Base-by-base conservation (phyloP, 2,113 vertebrate species). In the Pangasianodon hypophthalmus region DNA sequence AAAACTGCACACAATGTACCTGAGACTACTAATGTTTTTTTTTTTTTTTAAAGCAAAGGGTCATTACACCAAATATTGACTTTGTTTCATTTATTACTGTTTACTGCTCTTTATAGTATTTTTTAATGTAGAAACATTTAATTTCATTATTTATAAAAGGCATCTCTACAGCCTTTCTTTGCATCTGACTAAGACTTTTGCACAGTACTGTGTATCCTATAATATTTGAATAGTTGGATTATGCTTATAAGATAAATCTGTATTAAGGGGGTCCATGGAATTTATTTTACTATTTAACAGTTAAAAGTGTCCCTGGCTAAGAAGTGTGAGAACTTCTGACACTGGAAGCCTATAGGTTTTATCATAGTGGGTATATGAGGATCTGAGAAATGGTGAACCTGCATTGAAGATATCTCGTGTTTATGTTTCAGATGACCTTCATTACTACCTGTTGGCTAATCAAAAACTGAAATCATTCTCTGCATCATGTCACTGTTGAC, bases 401-500 rank as follows among this genome's bases (percentile, higher is more conserved):
- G 24, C 24, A 50, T 19, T 32, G 14, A 73, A 67, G 24, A 50
- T 92, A 26, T 29, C 58, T 1, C 91, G 0, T 64, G 91, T 52
- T 46, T 90, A 11, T 90, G 60, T 95, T 95, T 91, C 94, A 94
- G 94, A 94, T 91, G 85, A 87, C 41, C 52, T 88, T 81, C 37
- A 29, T 54, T 41, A 52, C 41, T 44, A n/a, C 21, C 29, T 80
- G 48, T 24, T 64, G 73, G 60, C 18, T 50, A 37, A 52, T 64
- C 24, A 32, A 26, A 54, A 84, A 37, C 80, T 82, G 41, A 87
- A 44, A 56, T 86, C 77, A 60, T 41, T 26, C 52, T 67, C 64
- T 48, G 62, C 92, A 92, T 90, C 91, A 97, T 97, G 97, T 95
- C 95, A 0, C 90, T 96, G 86, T 44, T 95, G 29, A 94, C 96